These are phyloP conservation scores for Tethea ocularis DNA, from an alignment of 2,888 invertebrate genomes.

Conservation along the genomic window DNA sequence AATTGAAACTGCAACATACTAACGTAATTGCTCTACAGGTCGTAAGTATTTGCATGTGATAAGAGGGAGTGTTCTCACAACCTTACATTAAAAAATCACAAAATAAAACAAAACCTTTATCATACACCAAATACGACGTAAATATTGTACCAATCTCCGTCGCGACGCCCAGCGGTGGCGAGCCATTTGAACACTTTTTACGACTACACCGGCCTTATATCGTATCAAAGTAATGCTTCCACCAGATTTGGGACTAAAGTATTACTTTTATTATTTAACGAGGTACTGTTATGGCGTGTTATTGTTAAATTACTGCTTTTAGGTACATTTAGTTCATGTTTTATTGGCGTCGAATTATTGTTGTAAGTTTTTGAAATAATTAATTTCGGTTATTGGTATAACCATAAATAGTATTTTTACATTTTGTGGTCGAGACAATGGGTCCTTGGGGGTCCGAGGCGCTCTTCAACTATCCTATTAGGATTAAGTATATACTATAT, in stretches of 20 bases:
- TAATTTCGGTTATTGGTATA: no score
- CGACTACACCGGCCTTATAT: not conserved
- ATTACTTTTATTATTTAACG: slow-evolving; percentile 2
- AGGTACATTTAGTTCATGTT: not conserved
- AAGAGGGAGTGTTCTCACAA: no score
- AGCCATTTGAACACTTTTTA: not conserved
- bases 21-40: no score
- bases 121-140: not conserved
- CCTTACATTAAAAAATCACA: not conserved
- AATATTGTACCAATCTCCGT: not conserved
- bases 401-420: no score
- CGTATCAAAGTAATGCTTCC: not conserved
- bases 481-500: no score
- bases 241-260: not conserved
- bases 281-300: slow-evolving; percentile 1
- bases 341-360: not conserved
- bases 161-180: not conserved
- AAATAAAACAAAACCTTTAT: not conserved
- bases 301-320: not conserved
- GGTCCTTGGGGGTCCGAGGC: no score
- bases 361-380: no score
- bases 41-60: no score
- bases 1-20: no score
- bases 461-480: no score
- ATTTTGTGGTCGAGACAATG: no score